Conservation (phyloP, 1,140 invertebrate species). For the Meteorus sp. region DNA sequence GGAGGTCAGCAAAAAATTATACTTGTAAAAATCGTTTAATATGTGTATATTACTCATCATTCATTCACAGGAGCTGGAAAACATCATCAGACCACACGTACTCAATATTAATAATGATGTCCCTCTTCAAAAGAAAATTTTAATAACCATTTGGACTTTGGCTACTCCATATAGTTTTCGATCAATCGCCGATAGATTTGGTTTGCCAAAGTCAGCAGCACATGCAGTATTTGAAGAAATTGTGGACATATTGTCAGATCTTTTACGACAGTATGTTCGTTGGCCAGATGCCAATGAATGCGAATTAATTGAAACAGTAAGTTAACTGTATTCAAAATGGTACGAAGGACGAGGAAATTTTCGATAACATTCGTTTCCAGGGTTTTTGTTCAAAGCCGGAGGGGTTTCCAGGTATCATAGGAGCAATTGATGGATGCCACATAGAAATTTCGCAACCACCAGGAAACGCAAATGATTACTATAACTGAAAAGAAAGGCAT, state of each 20-base stretch:
- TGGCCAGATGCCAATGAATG: not conserved
- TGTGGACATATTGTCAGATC: too few species aligned
- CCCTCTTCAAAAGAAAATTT: not conserved
- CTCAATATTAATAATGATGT: not conserved
- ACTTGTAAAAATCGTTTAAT: too few species aligned
- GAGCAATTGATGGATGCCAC: conserved; percentile 31
- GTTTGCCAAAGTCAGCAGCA: too few species aligned
- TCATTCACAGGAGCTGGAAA: too few species aligned
- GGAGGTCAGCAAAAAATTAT: too few species aligned
- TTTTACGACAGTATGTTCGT: not conserved
- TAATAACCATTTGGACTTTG: too few species aligned
- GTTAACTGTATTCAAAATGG: not conserved
- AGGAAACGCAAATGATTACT: conserved; percentile 24
- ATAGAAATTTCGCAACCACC: conserved; percentile 29
- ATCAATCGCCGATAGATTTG: too few species aligned
- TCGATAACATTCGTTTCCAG: not conserved
- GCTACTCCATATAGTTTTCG: too few species aligned
- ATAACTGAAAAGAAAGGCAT: too few species aligned
- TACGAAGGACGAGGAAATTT: not conserved
- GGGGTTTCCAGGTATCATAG: conserved; percentile 26
- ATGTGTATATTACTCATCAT: too few species aligned
- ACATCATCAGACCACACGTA: too few species aligned
- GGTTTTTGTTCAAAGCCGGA: conserved; percentile 14
- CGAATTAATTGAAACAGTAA: not conserved
- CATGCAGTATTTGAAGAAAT: not conserved